These are phyloP conservation scores for Callitettix versicolor DNA, from an alignment of 1,140 invertebrate species.

Conservation along the genomic window DNA sequence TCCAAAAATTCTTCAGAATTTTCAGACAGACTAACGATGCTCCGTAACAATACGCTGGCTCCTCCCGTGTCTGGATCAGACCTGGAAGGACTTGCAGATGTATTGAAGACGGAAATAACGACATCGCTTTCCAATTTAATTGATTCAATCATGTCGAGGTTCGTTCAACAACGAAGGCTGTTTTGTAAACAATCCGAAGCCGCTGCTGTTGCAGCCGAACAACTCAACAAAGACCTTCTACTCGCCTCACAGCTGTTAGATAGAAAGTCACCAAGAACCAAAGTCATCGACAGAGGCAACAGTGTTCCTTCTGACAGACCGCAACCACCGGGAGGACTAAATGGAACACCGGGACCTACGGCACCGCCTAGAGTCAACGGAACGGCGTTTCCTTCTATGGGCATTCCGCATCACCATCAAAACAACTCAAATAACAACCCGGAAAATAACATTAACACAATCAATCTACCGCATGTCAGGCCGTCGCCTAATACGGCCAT, in stretches of 20 bases:
- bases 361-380: conserved; percentile 38
- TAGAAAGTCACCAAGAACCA: conserved; percentile 68
- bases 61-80: conserved; percentile 58
- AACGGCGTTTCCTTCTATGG: conserved; percentile 33
- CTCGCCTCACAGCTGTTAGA: conserved; percentile 68
- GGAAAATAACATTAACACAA: conserved; percentile 46
- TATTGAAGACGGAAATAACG: conserved; percentile 80
- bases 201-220: conserved; percentile 65
- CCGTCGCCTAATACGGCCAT: conserved; percentile 52
- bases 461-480: conserved; percentile 57
- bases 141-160: conserved; percentile 75
- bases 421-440: conserved; percentile 31
- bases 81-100: conserved; percentile 75
- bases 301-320: conserved; percentile 30
- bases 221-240: conserved; percentile 70
- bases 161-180: conserved; percentile 66
- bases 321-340: conserved; percentile 33
- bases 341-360: conserved; percentile 12
- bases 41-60: conserved; percentile 47
- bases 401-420: conserved; percentile 20
- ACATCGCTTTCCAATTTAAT: conserved; percentile 74
- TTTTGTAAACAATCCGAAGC: conserved; percentile 64
- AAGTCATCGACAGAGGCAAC: conserved; percentile 56
- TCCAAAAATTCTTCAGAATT: conserved; percentile 37
- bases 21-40: conserved; percentile 50